Percentiles rank a stretch among this genome's conserved stretches.
Evolutionary conservation across 1,140 invertebrate genomes (phyloP).

Genomic region (Drosophila truncata): DNA sequence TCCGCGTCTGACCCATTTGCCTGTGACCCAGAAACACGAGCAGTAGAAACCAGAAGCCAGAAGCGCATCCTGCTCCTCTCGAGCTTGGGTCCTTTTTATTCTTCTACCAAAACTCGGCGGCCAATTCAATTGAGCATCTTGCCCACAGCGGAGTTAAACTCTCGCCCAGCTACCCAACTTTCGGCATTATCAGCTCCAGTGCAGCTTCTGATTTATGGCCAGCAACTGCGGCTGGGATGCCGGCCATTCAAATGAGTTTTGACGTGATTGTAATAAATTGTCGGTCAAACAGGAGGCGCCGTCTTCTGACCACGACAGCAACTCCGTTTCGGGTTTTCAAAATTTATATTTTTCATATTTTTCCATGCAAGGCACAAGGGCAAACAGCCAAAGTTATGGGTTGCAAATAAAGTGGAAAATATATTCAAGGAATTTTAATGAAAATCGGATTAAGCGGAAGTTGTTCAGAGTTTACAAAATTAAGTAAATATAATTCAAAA

Average conservation of each 20-base stretch:
- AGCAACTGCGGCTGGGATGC: constrained; percentile 37
- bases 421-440: constrained; percentile 1
- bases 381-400: constrained; percentile 29
- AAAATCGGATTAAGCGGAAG: neutral
- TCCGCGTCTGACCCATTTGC: constrained; percentile 57
- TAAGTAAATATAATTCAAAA: neutral
- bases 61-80: constrained; percentile 12
- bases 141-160: constrained; percentile 14
- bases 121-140: constrained; percentile 65
- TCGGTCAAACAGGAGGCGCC: constrained; percentile 62
- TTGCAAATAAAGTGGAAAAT: constrained; percentile 51
- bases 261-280: constrained; percentile 84
- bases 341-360: constrained; percentile 67
- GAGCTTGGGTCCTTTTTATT: constrained; percentile 4
- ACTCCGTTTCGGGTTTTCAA: constrained; percentile 17
- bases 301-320: neutral
- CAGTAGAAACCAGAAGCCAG: constrained; percentile 11
- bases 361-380: constrained; percentile 29
- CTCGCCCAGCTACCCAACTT: constrained; percentile 1
- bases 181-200: constrained; percentile 73
- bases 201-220: constrained; percentile 77
- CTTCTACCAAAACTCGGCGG: constrained; percentile 50
- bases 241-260: constrained; percentile 77
- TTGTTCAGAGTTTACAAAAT: neutral
- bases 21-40: constrained; percentile 59